Evolutionary conservation across 2,888 invertebrate species (phyloP).

Genomic region (Plagodis dolabraria): DNA sequence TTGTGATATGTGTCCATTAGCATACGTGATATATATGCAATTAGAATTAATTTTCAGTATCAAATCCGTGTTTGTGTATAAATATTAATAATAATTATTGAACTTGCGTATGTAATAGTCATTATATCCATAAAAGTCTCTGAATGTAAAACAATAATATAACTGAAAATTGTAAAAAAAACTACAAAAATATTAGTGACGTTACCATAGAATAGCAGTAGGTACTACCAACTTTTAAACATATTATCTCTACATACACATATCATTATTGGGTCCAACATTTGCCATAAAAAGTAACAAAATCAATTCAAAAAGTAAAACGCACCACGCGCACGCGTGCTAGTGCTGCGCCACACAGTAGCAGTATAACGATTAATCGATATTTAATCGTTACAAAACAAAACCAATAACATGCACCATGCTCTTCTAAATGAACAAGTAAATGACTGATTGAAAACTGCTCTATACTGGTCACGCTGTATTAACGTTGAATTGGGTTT

Average conservation of each 20-base stretch:
- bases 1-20: conserved; percentile 14
- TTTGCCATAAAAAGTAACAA: conserved; percentile 3
- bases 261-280: conserved; percentile 3
- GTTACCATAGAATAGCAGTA: no score
- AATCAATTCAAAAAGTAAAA: conserved; percentile 42
- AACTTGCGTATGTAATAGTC: no score
- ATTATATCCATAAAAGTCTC: no score
- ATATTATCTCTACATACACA: background rate
- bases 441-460: conserved; percentile 81
- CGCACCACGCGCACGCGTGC: conserved; percentile 26
- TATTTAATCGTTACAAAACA: conserved; percentile 61
- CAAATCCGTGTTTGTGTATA: no score
- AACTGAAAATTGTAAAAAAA: background rate
- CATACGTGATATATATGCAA: conserved; percentile 15
- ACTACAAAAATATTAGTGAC: background rate
- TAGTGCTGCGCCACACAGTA: conserved; percentile 38
- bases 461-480: conserved; percentile 74
- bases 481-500: conserved; percentile 83
- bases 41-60: conserved; percentile 4
- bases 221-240: no score
- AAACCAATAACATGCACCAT: conserved; percentile 81
- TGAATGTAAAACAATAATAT: background rate
- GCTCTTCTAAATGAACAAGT: conserved; percentile 82
- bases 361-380: conserved; percentile 55
- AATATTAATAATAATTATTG: no score